Evolutionary conservation across 1,140 invertebrate genomes (phyloP).

Genomic region (Leptoteleia sp.): DNA sequence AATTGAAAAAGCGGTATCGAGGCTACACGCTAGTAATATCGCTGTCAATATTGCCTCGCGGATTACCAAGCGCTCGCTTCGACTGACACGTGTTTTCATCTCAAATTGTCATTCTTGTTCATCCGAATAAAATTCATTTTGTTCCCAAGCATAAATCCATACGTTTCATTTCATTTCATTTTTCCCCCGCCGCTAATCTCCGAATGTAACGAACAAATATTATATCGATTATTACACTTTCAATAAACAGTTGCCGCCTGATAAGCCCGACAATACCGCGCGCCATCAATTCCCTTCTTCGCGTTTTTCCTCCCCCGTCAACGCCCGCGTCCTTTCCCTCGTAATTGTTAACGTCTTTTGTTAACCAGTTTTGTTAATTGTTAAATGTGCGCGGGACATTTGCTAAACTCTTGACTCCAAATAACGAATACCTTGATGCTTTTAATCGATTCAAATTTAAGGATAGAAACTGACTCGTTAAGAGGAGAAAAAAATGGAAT

Average conservation of each 20-base stretch:
- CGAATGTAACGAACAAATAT: slow-evolving; percentile 61
- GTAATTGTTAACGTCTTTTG: too few species aligned
- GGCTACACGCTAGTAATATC: slow-evolving; percentile 60
- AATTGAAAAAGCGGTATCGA: slow-evolving; percentile 69
- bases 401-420: too few species aligned
- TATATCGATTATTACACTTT: slow-evolving; percentile 59
- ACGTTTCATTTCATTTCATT: slow-evolving; percentile 39
- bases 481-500: too few species aligned
- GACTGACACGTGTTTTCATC: slow-evolving; percentile 60
- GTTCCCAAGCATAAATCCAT: slow-evolving; percentile 48
- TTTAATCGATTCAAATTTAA: too few species aligned
- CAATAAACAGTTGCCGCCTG: slow-evolving; percentile 31
- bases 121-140: slow-evolving; percentile 63
- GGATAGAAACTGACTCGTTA: too few species aligned
- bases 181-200: slow-evolving; percentile 55
- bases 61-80: slow-evolving; percentile 49
- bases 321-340: not conserved
- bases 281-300: too few species aligned
- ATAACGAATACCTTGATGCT: too few species aligned
- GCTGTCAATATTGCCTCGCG: slow-evolving; percentile 59
- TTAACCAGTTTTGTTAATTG: too few species aligned
- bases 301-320: too few species aligned
- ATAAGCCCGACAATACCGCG: slow-evolving; percentile 28
- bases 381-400: too few species aligned
- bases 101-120: slow-evolving; percentile 58